Base-by-base conservation (phyloP, 2,113 vertebrate genomes). In the Cynoglossus semilaevis region DNA sequence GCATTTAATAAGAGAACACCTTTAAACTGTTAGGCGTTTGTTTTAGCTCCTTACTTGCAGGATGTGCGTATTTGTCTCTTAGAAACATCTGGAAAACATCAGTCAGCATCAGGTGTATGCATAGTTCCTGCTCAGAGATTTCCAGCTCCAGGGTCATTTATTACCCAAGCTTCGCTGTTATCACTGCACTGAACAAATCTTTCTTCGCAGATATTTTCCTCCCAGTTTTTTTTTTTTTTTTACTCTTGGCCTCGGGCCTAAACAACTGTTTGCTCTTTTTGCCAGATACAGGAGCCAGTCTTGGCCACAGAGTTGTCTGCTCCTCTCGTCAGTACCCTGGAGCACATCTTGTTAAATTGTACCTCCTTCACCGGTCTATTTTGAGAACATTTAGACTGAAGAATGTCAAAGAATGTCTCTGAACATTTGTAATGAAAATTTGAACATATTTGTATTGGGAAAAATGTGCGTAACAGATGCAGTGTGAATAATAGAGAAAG, bases 311-410 rank as follows among this genome's bases (percentile, higher is more conserved):
- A 46, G 66, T 2, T 11, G 50, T 88, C 85, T 89, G 84, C 63
- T 87, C 68, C 77, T 83, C 82, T 88, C 87, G 87, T 89, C 80
- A 90, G 56, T 61, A 62, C 51, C 45, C 50, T 37, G 1, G 54
- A 67, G 46, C 43, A 37, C 44, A 8, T 19, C 35, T 36, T 40
- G 67, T 44, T 16, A 53, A 55, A 50, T 72, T 78, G 69, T 37
- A 79, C 70, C 16, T 71, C 42, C 56, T 67, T 44, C 22, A 53
- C 11, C 22, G 15, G 34, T 63, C 46, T 15, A 50, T 51, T 69
- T 57, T 68, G 18, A 65, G 45, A 41, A 19, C 38, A 44, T 8
- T 38, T 50, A 34, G 47, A 66, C 57, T 49, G 16, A 47, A 61
- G 54, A 72, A 51, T 15, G 49, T 15, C 22, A 42, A 49, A 56